A percentile compares a stretch with the other conserved stretches of the same genome.
Evolutionary conservation across 2,888 invertebrate species (phyloP).

Genomic region (Cenopis cana): DNA sequence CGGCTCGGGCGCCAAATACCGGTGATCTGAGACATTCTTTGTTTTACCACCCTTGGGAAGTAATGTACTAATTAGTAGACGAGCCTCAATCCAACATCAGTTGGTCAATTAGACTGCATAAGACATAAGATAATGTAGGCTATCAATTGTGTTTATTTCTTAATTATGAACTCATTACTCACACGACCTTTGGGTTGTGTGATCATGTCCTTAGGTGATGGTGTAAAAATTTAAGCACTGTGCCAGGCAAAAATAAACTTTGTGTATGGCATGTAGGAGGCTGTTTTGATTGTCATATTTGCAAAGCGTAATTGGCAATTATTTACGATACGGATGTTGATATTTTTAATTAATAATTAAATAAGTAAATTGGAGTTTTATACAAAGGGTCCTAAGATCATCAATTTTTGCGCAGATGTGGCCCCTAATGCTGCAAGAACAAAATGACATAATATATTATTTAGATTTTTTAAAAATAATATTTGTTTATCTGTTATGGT

Average conservation of each 20-base stretch:
- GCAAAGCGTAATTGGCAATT: background rate
- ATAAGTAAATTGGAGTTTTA: background rate
- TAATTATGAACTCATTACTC: slow-evolving; percentile 31
- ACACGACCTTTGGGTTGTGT: slow-evolving; percentile 32
- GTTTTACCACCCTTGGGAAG: too few species aligned
- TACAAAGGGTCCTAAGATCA: background rate
- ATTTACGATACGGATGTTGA: slow-evolving; percentile 9
- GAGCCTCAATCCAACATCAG: background rate
- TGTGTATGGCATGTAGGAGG: background rate
- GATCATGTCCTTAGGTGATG: slow-evolving; percentile 27
- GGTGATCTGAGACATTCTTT: too few species aligned
- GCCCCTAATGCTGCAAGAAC: too few species aligned
- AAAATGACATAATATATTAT: too few species aligned
- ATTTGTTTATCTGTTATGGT: too few species aligned
- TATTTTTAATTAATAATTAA: slow-evolving; percentile 10
- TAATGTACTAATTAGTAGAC: background rate
- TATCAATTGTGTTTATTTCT: slow-evolving; percentile 32
- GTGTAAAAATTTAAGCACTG: slow-evolving; percentile 14
- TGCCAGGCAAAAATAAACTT: slow-evolving; percentile 5
- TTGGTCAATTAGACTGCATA: slow-evolving; percentile 4
- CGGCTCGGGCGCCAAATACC: too few species aligned
- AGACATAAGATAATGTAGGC: slow-evolving; percentile 15
- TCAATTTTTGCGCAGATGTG: slow-evolving; percentile 4
- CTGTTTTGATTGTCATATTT: background rate
- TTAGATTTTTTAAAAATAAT: too few species aligned